Percentiles rank a stretch among this genome's conserved stretches.
Conservation (phyloP, 2,797 vertebrate genomes). For the Sebastes dallii region DNA sequence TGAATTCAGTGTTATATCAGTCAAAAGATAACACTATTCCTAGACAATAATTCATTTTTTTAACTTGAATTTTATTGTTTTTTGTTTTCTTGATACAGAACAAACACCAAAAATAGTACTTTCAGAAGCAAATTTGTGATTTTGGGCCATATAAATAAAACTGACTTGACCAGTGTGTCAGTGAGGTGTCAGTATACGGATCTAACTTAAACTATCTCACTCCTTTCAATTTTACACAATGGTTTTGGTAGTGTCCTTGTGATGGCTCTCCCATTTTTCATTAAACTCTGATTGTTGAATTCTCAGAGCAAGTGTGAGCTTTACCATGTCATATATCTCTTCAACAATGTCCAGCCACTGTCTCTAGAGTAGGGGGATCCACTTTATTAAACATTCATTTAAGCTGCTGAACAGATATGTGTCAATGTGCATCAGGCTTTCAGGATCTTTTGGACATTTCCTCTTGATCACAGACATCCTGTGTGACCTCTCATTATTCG, state of each 20-base stretch:
- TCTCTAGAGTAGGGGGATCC: neutral
- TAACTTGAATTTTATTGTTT: neutral
- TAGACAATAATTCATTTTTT: too few relatives aligned
- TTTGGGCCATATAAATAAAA: neutral
- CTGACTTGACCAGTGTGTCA: neutral
- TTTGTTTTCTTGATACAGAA: rapidly evolving
- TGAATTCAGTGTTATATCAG: too few relatives aligned
- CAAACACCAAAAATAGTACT: neutral
- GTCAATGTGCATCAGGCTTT: neutral
- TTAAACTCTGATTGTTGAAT: neutral
- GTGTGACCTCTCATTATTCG: slow-evolving; percentile 61
- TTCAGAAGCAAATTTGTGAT: too few relatives aligned
- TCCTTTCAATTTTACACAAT: neutral
- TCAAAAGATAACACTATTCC: neutral
- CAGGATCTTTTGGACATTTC: neutral
- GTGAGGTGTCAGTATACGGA: neutral
- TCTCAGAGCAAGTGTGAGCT: neutral
- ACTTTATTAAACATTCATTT: neutral
- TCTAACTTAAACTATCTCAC: neutral
- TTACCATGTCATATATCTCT: neutral
- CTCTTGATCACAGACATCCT: slow-evolving; percentile 35
- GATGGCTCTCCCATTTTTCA: neutral
- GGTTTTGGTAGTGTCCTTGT: neutral
- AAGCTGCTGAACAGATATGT: neutral
- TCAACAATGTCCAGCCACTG: neutral